Evolutionary conservation across 2,113 vertebrate species (phyloP).

Genomic region (Amblyornis subalaris): DNA sequence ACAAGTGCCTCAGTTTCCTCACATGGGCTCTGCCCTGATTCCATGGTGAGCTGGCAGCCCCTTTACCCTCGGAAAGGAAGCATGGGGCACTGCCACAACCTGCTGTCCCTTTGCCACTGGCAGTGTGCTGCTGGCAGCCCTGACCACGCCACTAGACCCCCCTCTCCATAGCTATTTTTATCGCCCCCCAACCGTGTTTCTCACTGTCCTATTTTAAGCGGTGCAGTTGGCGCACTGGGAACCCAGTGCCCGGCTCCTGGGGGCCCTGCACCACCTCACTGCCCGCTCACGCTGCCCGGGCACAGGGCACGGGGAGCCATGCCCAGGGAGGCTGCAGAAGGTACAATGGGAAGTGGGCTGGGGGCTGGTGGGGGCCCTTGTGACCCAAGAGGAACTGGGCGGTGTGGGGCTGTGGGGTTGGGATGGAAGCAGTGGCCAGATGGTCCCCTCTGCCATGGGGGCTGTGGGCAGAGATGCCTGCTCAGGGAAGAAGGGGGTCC

Average conservation of each 20-base stretch:
- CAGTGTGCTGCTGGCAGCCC: background rate
- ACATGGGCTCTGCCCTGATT: background rate
- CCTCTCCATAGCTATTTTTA: slow-evolving; percentile 19
- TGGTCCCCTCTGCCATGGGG: background rate
- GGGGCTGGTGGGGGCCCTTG: background rate
- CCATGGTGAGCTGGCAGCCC: background rate
- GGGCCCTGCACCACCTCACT: slow-evolving; percentile 1
- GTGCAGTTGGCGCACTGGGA: slow-evolving; percentile 40
- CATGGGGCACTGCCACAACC: accelerated
- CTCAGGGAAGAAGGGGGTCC: background rate
- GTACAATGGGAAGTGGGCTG: slow-evolving; percentile 46
- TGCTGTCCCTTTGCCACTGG: background rate
- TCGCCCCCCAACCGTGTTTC: slow-evolving; percentile 24
- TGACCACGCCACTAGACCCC: background rate
- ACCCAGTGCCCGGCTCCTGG: slow-evolving; percentile 23
- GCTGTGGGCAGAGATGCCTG: background rate
- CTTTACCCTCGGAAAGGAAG: background rate
- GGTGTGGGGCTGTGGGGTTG: accelerated
- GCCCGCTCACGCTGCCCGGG: background rate
- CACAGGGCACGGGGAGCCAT: slow-evolving; percentile 36
- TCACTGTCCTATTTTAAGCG: slow-evolving; percentile 71
- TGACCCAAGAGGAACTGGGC: accelerated
- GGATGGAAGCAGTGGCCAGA: background rate
- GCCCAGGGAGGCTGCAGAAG: slow-evolving; percentile 72
- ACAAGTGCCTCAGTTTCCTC: background rate